A percentile compares a stretch with the other conserved stretches of the same genome.
These are phyloP conservation scores for Mycalesis mineus DNA, from an alignment of 2,888 invertebrate genomes.

Conservation along the genomic window DNA sequence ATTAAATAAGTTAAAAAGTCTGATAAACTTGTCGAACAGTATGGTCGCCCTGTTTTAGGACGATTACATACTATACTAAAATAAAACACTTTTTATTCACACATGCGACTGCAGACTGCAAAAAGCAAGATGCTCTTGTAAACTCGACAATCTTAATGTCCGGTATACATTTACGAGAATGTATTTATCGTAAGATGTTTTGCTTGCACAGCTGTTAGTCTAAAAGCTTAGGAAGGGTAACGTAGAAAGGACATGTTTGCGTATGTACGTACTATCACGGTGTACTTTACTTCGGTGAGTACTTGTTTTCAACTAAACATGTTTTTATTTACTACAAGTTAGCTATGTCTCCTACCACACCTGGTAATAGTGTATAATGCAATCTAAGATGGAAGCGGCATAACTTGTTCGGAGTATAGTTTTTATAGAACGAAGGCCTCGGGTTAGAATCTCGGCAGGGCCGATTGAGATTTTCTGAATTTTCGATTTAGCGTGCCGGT, in stretches of 20 bases:
- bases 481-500: too few species aligned
- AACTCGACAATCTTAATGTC: neutral
- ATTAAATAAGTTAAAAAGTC: neutral
- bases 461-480: too few species aligned
- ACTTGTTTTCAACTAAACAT: too few species aligned
- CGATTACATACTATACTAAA: constrained; percentile 22
- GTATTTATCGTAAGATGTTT: neutral
- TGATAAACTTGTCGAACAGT: neutral
- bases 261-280: too few species aligned
- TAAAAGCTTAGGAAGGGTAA: neutral
- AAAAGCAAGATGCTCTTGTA: constrained; percentile 2
- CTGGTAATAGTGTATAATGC: too few species aligned
- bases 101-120: neutral
- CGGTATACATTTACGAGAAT: constrained; percentile 1
- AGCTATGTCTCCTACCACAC: too few species aligned
- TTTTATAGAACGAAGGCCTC: too few species aligned
- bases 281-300: too few species aligned
- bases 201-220: neutral
- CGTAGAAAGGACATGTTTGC: neutral
- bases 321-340: too few species aligned
- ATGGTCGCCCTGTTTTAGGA: neutral
- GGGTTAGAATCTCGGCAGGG: too few species aligned
- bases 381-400: too few species aligned
- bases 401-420: too few species aligned
- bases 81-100: constrained; percentile 26